These are phyloP conservation scores for Trissolcus basalis DNA, from an alignment of 1,140 invertebrate genomes.

Conservation along the genomic window DNA sequence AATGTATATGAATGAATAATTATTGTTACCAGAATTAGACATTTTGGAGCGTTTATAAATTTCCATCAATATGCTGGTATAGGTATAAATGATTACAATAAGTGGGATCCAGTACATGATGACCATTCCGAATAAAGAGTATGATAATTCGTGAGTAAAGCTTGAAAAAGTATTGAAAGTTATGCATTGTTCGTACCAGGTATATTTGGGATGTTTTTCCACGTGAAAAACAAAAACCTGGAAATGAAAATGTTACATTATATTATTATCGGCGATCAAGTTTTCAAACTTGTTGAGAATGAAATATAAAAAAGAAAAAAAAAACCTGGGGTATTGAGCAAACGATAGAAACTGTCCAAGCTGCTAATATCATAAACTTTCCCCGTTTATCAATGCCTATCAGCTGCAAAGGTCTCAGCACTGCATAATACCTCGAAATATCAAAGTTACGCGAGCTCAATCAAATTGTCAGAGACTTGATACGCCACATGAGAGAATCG, in stretches of 20 bases:
- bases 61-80: slow-evolving; percentile 88
- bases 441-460: no score
- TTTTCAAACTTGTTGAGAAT: neutral
- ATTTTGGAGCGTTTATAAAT: slow-evolving; percentile 81
- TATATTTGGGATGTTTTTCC: slow-evolving; percentile 83
- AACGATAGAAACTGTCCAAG: slow-evolving; percentile 86
- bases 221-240: slow-evolving; percentile 88
- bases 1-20: no score
- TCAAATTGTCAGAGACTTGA: no score
- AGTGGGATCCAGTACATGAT: slow-evolving; percentile 92
- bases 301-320: neutral
- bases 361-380: slow-evolving; percentile 82
- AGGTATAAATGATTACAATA: slow-evolving; percentile 89
- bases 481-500: slow-evolving; percentile 12
- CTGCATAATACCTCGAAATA: slow-evolving; percentile 85
- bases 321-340: slow-evolving; percentile 89
- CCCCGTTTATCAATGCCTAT: slow-evolving; percentile 82
- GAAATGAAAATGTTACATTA: slow-evolving; percentile 10
- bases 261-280: slow-evolving; percentile 11
- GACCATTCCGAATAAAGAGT: slow-evolving; percentile 86
- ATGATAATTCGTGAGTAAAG: slow-evolving; percentile 82
- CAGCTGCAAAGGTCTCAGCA: slow-evolving; percentile 86
- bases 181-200: slow-evolving; percentile 89
- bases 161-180: slow-evolving; percentile 84
- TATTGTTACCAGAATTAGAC: slow-evolving; percentile 54